Base-by-base conservation (phyloP, 2,797 vertebrate genomes). In the Hirundo rustica region DNA sequence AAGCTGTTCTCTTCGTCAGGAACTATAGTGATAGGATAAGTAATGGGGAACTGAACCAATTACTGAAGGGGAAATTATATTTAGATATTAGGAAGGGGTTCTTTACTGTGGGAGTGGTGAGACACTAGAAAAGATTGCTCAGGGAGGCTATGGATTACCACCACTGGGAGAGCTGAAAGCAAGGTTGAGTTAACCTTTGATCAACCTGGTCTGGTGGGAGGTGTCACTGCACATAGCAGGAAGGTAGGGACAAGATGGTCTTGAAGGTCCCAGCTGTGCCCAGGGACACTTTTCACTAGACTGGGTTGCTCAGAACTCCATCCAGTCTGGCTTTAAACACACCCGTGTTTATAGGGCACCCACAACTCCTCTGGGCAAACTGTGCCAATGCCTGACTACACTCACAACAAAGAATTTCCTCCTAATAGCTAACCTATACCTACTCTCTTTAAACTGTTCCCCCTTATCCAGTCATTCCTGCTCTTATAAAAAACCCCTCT, bases 271-370 rank as follows among this genome's bases (percentile, higher is more conserved):
- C 20, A 55, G 34, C 14, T 48, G 26, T 42, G 36, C 38, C 51
- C 6, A 32, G 34, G 11, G 18, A 48, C 30, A 48, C 10, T 2
- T 42, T 34, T 53, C 30, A 23, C 22, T 26, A 48, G 18, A 61
- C 8, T 2, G 3, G 6, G 26, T 11, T 67, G 9, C 12, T 60
- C 40, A 61, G 30, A 61, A 5, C 9, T 32, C 34, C 17, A 30
- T 34, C 17, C 8, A 68, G 47, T 21, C 18, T 55, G 26, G 10
- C 18, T 26, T 61, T 81, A 32, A 55, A 44, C 8, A 13, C 13
- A 47, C 75, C 32, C 19, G 42, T 0, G 0, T 38, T 38, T 7
- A 42, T 55, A 9, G 16, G 6, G 8, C 13, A 62, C n/a, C 11
- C 32, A 62, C 16, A 82, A 4, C 9, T 32, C 7, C 10, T 42